Evolutionary conservation across 2,888 invertebrate species (phyloP).

Genomic region (Phymatocera aterrima): DNA sequence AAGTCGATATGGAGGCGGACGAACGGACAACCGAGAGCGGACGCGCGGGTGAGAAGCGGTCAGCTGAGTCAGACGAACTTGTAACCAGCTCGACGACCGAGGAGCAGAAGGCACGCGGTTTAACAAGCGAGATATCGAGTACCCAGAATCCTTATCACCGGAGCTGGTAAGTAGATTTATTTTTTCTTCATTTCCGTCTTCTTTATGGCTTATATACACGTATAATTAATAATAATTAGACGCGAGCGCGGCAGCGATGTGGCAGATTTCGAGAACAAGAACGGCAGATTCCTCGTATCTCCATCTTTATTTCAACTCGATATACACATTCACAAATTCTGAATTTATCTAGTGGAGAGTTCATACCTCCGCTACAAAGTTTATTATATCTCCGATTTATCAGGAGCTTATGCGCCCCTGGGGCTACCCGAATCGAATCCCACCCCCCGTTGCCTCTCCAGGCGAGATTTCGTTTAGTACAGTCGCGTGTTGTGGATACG

Average conservation of each 20-base stretch:
- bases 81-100: not conserved
- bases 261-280: too few relatives aligned
- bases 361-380: not conserved
- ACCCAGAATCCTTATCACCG: conserved; percentile 20
- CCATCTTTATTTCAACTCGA: not conserved
- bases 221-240: too few relatives aligned
- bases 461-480: conserved; percentile 63
- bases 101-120: not conserved
- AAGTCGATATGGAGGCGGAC: not conserved
- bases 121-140: conserved; percentile 1
- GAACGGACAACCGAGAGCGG: conserved; percentile 12
- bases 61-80: not conserved
- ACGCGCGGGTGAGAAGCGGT: conserved; percentile 19
- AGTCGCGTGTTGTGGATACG: conserved; percentile 59
- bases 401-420: not conserved
- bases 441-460: conserved; percentile 59
- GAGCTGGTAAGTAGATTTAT: not conserved
- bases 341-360: not conserved
- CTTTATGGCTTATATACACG: not conserved
- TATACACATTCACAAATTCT: not conserved
- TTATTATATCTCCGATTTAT: not conserved
- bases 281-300: too few relatives aligned
- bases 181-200: not conserved
- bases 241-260: too few relatives aligned
- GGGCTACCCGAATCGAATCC: conserved; percentile 42